Conservation (phyloP, 2,888 invertebrate genomes). For the Hyles lineata region DNA sequence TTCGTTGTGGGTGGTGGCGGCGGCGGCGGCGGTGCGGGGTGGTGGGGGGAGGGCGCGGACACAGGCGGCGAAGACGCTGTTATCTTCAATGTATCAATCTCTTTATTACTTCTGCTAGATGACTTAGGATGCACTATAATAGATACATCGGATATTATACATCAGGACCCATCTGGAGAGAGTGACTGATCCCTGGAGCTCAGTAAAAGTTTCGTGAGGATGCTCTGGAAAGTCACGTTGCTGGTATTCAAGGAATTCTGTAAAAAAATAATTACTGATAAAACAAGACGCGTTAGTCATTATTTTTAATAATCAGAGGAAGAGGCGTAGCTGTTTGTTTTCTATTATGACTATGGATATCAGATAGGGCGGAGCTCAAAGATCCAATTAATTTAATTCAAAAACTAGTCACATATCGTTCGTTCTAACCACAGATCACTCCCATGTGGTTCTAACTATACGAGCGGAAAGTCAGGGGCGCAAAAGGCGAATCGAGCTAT, state of each 20-base stretch:
- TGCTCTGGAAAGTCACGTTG: background rate
- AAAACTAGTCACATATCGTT: too few relatives aligned
- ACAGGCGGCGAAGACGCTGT: background rate
- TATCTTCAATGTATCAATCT: background rate
- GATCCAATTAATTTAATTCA: too few relatives aligned
- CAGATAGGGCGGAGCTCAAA: too few relatives aligned
- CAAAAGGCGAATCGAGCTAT: too few relatives aligned
- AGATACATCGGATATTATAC: conserved; percentile 20
- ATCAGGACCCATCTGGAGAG: conserved; percentile 8
- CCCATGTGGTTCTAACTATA: too few relatives aligned
- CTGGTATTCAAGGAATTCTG: conserved; percentile 2
- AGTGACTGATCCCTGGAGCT: conserved; percentile 10
- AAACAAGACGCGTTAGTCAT: too few relatives aligned
- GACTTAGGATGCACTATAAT: conserved; percentile 5
- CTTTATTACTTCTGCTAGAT: background rate
- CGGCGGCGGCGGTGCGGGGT: background rate
- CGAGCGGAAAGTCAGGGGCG: too few relatives aligned
- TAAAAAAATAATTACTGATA: background rate
- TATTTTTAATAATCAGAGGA: too few relatives aligned
- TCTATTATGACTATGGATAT: too few relatives aligned
- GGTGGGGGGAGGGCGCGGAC: background rate
- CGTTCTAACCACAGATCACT: too few relatives aligned
- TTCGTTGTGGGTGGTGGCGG: too few relatives aligned
- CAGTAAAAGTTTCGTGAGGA: conserved; percentile 11
- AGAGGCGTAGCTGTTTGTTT: too few relatives aligned